These are phyloP conservation scores for Castor canadensis DNA, from an alignment of 2,113 vertebrate genomes.

Conservation along the genomic window DNA sequence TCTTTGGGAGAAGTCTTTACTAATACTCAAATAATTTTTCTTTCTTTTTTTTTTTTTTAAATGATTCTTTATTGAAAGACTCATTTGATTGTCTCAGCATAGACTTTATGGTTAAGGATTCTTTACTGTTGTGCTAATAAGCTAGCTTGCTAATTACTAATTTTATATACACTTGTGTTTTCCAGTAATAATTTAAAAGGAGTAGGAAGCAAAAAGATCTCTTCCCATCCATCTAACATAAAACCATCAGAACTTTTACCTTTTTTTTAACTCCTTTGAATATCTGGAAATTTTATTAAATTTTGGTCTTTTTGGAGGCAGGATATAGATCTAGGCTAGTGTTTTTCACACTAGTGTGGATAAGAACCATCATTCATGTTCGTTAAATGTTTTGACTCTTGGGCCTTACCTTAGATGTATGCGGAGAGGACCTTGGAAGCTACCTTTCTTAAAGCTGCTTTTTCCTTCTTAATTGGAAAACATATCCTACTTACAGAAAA, in stretches of 20 bases:
- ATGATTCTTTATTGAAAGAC: neutral
- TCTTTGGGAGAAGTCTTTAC: neutral
- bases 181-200: neutral
- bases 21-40: neutral
- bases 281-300: neutral
- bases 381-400: neutral
- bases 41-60: neutral
- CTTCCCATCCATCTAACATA: neutral
- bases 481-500: neutral
- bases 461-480: neutral
- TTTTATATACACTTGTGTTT: neutral
- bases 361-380: neutral
- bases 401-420: neutral
- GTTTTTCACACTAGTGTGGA: neutral
- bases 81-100: constrained; percentile 10
- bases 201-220: neutral
- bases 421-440: neutral
- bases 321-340: neutral
- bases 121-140: constrained; percentile 3
- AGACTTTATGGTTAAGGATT: too few species aligned
- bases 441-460: neutral
- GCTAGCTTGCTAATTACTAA: neutral
- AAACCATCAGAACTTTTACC: neutral
- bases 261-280: neutral
- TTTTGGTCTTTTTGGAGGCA: neutral